Evolutionary conservation across 2,888 invertebrate species (phyloP).

Genomic region (Altica lythri): DNA sequence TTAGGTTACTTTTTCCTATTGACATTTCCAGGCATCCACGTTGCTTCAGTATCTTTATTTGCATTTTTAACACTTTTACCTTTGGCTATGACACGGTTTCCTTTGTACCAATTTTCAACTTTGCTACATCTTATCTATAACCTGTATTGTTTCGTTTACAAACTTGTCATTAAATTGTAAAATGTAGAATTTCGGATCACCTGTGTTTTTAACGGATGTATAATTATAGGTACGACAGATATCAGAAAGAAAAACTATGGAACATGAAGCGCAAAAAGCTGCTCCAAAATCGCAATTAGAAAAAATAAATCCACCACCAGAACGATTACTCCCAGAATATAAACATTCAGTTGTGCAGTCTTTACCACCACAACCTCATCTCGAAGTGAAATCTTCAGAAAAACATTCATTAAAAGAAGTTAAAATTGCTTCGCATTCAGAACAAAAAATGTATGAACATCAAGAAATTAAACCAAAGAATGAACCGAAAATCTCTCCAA

Average conservation of each 20-base stretch:
- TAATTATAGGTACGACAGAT: constrained; percentile 7
- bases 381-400: constrained; percentile 51
- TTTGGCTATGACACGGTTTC: too few species aligned
- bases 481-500: constrained; percentile 57
- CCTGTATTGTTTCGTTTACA: too few species aligned
- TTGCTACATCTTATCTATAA: too few species aligned
- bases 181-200: too few species aligned
- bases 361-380: constrained; percentile 9
- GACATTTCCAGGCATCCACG: too few species aligned
- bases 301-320: constrained; percentile 1
- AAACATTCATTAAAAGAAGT: constrained; percentile 56
- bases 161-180: too few species aligned
- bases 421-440: constrained; percentile 56
- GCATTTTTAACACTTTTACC: too few species aligned
- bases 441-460: constrained; percentile 52
- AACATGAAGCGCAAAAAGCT: constrained; percentile 1
- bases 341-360: constrained; percentile 11
- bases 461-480: constrained; percentile 50
- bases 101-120: too few species aligned
- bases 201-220: too few species aligned
- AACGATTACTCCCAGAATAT: neutral
- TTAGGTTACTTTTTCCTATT: too few species aligned
- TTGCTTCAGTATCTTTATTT: too few species aligned
- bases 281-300: neutral
- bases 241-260: constrained; percentile 2